Base-by-base conservation (phyloP, 2,797 vertebrate species). In the Clangula hyemalis region DNA sequence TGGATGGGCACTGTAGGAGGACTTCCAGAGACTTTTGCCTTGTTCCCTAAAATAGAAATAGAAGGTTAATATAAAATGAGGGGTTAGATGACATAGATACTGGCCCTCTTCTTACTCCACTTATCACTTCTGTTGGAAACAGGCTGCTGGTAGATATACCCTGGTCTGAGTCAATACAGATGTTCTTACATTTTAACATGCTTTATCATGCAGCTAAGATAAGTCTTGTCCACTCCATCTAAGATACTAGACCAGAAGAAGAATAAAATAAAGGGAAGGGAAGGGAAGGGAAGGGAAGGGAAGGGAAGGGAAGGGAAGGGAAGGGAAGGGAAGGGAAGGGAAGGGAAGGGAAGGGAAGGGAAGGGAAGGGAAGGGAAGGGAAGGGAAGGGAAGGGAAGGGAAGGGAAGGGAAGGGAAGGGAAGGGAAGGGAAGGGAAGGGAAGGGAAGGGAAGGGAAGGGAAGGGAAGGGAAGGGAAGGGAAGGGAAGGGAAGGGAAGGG, bases 1-100 rank as follows among this genome's bases (percentile, higher is more conserved):
- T 49, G 19, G 13, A 19, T 49, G 12, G 5, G 12, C 0, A 3
- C 14, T 32, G 28, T 3, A 1, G 21, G 10, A 85, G 16, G 8
- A 73, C 14, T 27, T 65, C 27, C 6, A 3, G 11, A 70, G 32
- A 3, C 5, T 79, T 76, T 41, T 74, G 4, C 27, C 4, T 5
- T 34, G 4, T 38, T 5, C 3, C 6, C 10, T 64, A 30, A 77
- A 13, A 25, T 49, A 14, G 24, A 85, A 82, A 43, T 34, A 64
- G 38, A 36, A 78, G 19, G 11, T 13, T 56, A 60, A 84, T 3
- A 71, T 9, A 69, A 43, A 8, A n/a, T 5, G 11, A 16, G 28
- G 3, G 13, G 4, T 5, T 74, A 60, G 75, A 65, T 36, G 14
- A 36, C 4, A 27, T 2, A 14, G 8, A 12, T 65, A 17, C 10